Base-by-base conservation (phyloP, 2,888 invertebrate genomes). In the Cantharis flavilabris region DNA sequence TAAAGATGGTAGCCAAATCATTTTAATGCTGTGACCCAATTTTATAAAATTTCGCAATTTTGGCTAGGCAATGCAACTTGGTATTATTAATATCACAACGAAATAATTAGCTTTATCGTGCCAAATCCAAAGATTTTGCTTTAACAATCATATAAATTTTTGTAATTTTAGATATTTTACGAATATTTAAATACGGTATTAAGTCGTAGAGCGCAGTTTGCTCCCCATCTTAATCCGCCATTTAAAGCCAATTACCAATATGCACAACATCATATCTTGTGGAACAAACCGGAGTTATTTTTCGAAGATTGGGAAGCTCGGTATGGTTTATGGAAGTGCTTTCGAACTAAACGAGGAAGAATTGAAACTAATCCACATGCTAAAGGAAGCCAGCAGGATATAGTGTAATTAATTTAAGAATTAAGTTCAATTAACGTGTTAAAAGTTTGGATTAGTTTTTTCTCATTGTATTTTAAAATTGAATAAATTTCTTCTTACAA, bases 291-390 rank as follows among this genome's bases (percentile, higher is more conserved):
- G 0, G 91, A 92, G 7, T 84, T 93, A 13, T 93, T 92, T 83
- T 92, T 93, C 77, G 90, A 92, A 78, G 92, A 93, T 82, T 93
- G 92, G 92, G 92, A 93, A 83, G 88, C 91, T 3, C 89, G 93
- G 33, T 93, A 91, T 80, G 92, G 92, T 0, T 84, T 93, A 7
- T 93, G 92, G 92, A 92, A 92, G 84, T 91, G 89, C 86, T 90
- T 93, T 80, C 84, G 76, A 26, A 49, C 78, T 7, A 78, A 73
- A 64, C 71, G 33, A 49, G 20, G 13, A 76, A 67, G 69, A 69
- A 2, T n/a, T 9, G 30, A 20, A 33, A 28, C n/a, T 13, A 28
- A 7, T 11, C 13, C 7, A n/a, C 10, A 11, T 64, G 10, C 5
- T 10, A 64, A 64, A 64, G 20, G 11, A 10, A 64, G 64, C 13